These are phyloP conservation scores for Upupa epops DNA, from an alignment of 2,113 vertebrate species.

Conservation along the genomic window DNA sequence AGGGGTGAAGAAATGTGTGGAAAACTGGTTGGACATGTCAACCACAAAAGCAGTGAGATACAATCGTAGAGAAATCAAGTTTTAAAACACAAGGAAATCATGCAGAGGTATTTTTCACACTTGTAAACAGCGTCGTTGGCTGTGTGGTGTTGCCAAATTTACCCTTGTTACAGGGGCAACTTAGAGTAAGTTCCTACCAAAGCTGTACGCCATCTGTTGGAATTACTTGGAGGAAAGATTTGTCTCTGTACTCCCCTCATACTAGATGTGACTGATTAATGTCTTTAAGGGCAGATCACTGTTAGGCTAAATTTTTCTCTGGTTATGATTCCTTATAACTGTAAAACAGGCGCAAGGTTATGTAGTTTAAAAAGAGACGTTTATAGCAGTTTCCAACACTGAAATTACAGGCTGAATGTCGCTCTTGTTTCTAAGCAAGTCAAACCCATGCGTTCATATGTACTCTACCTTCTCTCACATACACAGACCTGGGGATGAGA, in stretches of 20 bases:
- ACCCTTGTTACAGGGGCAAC: background rate
- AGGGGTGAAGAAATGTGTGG: conserved; percentile 12
- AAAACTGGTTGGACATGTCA: conserved; percentile 31
- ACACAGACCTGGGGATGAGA: background rate
- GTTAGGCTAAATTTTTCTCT: conserved; percentile 45
- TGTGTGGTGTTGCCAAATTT: background rate
- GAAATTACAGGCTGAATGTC: background rate
- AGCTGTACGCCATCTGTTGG: background rate
- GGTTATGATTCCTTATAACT: conserved; percentile 59
- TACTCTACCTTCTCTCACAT: background rate
- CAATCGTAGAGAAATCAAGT: background rate
- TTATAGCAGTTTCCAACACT: conserved; percentile 46
- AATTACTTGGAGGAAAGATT: conserved; percentile 6
- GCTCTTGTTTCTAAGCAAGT: conserved; percentile 11
- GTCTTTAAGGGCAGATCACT: conserved; percentile 52
- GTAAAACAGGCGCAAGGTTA: conserved; percentile 61
- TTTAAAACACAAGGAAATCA: conserved; percentile 18
- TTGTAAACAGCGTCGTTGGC: background rate
- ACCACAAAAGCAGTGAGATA: conserved; percentile 7
- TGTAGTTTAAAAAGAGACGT: conserved; percentile 43
- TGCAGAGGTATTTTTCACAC: conserved; percentile 10
- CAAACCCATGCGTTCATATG: background rate
- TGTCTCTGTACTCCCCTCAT: background rate
- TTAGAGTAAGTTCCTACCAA: background rate
- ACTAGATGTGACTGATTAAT: conserved; percentile 55